Evolutionary conservation across 1,140 invertebrate species (phyloP).

Genomic region (Rhopalosiphum padi): DNA sequence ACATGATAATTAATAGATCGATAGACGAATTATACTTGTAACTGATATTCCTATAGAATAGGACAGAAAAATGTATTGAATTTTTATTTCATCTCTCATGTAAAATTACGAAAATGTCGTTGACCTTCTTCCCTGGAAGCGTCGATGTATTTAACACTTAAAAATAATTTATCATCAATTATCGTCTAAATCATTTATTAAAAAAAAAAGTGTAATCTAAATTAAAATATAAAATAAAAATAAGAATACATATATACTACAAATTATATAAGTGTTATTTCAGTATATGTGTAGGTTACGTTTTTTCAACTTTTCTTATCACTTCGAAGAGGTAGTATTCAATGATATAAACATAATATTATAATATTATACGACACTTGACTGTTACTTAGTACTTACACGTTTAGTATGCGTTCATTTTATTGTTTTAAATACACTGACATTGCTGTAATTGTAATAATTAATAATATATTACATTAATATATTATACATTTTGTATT

Average conservation of each 20-base stretch:
- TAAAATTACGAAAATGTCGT: too few species aligned
- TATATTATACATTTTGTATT: too few species aligned
- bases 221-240: background rate
- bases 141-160: background rate
- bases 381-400: background rate
- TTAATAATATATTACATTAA: background rate
- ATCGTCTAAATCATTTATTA: background rate
- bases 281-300: background rate
- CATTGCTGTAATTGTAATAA: background rate
- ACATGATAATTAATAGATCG: too few species aligned
- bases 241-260: background rate
- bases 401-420: background rate
- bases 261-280: background rate
- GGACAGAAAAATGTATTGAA: too few species aligned
- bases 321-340: background rate
- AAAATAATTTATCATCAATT: background rate
- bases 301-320: background rate
- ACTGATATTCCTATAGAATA: too few species aligned
- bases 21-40: too few species aligned
- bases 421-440: background rate
- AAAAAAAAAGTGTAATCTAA: background rate
- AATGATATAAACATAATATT: background rate
- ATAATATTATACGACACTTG: background rate
- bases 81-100: too few species aligned
- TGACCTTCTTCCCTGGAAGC: too few species aligned